A percentile compares a stretch with the other conserved stretches of the same genome.
phyloP scores from a whole-genome alignment of 2,888 invertebrate species.

The Ophion obscuratus region DNA sequence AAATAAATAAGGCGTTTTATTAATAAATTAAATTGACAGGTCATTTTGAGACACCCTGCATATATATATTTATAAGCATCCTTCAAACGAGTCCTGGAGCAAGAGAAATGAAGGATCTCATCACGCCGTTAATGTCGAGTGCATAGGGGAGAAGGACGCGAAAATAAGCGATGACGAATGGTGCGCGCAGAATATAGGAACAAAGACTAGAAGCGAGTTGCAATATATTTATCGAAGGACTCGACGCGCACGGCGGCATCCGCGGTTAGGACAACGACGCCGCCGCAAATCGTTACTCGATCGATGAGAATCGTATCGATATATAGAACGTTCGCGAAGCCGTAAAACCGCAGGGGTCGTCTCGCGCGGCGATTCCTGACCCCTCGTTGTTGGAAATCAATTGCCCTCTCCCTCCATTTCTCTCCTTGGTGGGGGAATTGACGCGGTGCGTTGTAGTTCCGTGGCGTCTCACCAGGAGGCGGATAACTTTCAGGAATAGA shows the following conservation, averaged over 20 bases:
- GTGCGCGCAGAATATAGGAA: slow-evolving; percentile 58
- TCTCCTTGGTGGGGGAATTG: neutral
- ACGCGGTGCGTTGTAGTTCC: slow-evolving; percentile 14
- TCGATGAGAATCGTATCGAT: slow-evolving; percentile 45
- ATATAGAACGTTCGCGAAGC: too few species aligned
- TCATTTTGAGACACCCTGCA: too few species aligned
- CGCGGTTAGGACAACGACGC: slow-evolving; percentile 11
- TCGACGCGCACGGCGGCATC: slow-evolving; percentile 1
- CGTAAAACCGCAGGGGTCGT: neutral
- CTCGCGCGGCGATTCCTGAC: neutral
- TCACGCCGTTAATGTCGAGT: slow-evolving; percentile 15
- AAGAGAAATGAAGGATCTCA: slow-evolving; percentile 33
- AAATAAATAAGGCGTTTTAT: too few species aligned
- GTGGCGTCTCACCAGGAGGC: slow-evolving; percentile 58
- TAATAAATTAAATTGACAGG: too few species aligned
- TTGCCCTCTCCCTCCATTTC: slow-evolving; percentile 47
- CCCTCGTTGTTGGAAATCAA: slow-evolving; percentile 43
- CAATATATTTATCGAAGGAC: slow-evolving; percentile 31
- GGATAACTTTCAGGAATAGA: neutral
- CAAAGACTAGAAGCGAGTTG: slow-evolving; percentile 63
- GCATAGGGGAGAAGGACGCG: slow-evolving; percentile 33
- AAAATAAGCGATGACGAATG: slow-evolving; percentile 7
- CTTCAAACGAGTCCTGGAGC: slow-evolving; percentile 15
- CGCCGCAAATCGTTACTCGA: slow-evolving; percentile 57
- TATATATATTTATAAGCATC: slow-evolving; percentile 20